Percentiles rank a stretch among this genome's conserved stretches.
phyloP scores from a whole-genome alignment of 2,888 invertebrate genomes.

The Anthrax anthrax region DNA sequence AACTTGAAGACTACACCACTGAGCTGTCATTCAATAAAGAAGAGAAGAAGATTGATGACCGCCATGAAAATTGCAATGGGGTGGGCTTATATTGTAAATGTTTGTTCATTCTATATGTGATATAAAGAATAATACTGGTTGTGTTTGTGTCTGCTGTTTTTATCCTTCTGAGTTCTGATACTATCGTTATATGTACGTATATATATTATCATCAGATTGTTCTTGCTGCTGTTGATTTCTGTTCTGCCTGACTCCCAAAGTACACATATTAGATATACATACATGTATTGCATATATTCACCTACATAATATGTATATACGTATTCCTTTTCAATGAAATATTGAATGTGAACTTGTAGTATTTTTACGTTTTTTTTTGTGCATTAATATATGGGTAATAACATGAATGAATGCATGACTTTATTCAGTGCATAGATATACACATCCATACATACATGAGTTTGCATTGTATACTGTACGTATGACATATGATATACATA shows the following conservation, averaged over 20 bases:
- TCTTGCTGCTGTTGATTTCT: neutral
- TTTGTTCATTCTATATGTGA: too few species aligned
- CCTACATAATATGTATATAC: too few species aligned
- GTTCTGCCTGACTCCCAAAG: neutral
- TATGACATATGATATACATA: too few species aligned
- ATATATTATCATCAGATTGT: neutral
- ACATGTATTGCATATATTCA: neutral
- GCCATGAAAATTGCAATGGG: conserved; percentile 32
- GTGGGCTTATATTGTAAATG: too few species aligned
- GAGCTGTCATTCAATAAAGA: conserved; percentile 34
- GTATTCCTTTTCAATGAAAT: neutral
- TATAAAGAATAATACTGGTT: neutral
- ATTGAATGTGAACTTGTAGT: neutral
- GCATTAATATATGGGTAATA: neutral
- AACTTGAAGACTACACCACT: conserved; percentile 20
- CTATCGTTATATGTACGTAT: too few species aligned
- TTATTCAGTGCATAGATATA: too few species aligned
- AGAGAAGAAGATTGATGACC: conserved; percentile 37
- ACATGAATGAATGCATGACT: neutral
- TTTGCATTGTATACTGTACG: too few species aligned
- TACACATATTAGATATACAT: too few species aligned
- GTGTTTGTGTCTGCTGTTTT: neutral
- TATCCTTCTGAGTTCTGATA: too few species aligned
- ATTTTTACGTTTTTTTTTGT: neutral
- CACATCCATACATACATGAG: too few species aligned